Evolutionary conservation across 2,113 vertebrate species (phyloP), one percentile per base, ranked within the genome.

Genomic region (Dermatemys mawii): DNA sequence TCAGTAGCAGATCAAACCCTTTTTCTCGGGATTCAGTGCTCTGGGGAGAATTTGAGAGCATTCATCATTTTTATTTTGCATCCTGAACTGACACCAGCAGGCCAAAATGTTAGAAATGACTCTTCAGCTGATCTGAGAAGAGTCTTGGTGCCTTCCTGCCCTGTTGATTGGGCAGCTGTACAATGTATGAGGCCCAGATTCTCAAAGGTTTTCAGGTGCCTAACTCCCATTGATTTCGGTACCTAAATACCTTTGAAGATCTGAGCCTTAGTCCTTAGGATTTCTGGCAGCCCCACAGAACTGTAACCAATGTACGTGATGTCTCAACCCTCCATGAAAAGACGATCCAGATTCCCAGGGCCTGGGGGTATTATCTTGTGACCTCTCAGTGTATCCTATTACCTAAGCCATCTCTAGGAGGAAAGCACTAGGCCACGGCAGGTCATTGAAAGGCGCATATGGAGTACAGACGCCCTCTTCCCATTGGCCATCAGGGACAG

Each of bases 21-120:
- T 67, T 67, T n/a, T 19, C 79, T 21, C 54, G 1, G 1, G 81
- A n/a, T 6, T 24, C 82, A 78, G 21, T 0, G 0, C 11, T 26
- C 2, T 5, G 38, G 13, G 17, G 86, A 44, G 75, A 86, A 2
- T 32, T 7, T 4, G 2, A 26, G 80, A 90, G 44, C 48, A 14
- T 32, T 1, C 35, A 2, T 44, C 63, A 67, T 19, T 48, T 48
- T 81, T 60, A 79, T 13, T 82, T 87, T 75, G 6, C 85, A 92
- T 75, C 49, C 86, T 50, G 3, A 90, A 11, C 1, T 92, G 19
- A 86, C 79, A 83, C 49, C 44, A 86, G 80, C 1, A 0, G 57
- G 24, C 1, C 44, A 22, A 85, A 44, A 73, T 44, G 0, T 46
- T 3, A 51, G 44, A 70, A 19, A 11, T 48, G 53, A 4, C 1